Base-by-base conservation (phyloP, 35 echinoderm and acorn worm species). In the Hemicentrotus pulcherrimus region DNA sequence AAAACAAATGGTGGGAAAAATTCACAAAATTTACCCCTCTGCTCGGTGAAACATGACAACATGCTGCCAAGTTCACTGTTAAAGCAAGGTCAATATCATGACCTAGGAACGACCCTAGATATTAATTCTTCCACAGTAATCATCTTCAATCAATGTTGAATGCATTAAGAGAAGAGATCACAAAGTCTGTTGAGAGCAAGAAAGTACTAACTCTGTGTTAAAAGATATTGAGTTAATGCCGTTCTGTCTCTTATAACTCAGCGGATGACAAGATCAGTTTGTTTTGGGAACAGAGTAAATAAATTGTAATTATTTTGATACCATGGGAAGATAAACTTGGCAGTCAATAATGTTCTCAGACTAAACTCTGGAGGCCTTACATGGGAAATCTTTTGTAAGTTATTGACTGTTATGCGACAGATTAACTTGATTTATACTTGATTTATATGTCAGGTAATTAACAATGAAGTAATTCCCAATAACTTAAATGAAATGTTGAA, bases 1-100 rank as follows among this genome's bases (percentile, higher is more conserved):
- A n/a, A n/a, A 78, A 78, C 6, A 78, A 78, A 78, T 78, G 65
- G 65, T 78, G 65, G 65, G 65, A 78, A 78, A 59, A 78, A 78
- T 78, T 2, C 24, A 28, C 65, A 78, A 78, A 78, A 78, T 78
- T 78, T n/a, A 78, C 65, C 19, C 65, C 65, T 78, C 22, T 4
- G 65, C 65, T 78, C 65, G 5, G 6, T 28, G 22, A 78, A 78
- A 3, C 28, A 6, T 18, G 24, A 78, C 65, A 78, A 78, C n/a
- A 78, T 18, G 18, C 24, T 78, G 9, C 65, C 19, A 78, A 78
- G 65, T 78, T 78, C 65, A 78, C 5, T n/a, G 5, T 7, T 3
- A 78, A 22, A 78, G 19, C 65, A 78, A 78, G 65, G 65, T 28
- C 65, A 28, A 28, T 8, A 8, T 0, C 6, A 28, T 7, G 28